A percentile compares a stretch with the other conserved stretches of the same genome.
Conservation (phyloP, 37 sponge, comb jelly and placozoan species). For the Mnemiopsis leidyi region DNA sequence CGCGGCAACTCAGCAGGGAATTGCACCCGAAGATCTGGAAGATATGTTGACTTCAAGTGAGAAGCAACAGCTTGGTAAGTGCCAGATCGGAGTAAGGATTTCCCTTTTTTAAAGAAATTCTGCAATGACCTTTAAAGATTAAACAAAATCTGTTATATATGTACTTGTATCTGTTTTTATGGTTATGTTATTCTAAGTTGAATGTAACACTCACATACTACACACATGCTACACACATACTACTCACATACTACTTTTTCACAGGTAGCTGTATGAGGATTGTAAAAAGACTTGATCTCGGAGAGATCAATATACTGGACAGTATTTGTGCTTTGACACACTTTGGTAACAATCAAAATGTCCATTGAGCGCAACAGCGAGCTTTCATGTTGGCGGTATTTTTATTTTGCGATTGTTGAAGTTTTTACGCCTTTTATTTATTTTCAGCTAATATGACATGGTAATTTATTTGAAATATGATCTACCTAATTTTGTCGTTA, state of each 20-base stretch:
- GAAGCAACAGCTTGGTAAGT: conserved; percentile 48
- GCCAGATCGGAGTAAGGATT: too few relatives aligned
- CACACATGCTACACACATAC: too few relatives aligned
- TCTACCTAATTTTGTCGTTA: too few relatives aligned
- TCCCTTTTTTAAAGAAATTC: too few relatives aligned
- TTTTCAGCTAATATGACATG: neutral
- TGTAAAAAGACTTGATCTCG: conserved; percentile 37
- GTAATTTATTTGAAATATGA: neutral
- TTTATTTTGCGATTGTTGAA: neutral
- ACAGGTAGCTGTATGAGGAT: conserved; percentile 42
- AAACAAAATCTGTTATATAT: too few relatives aligned
- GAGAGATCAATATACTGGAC: conserved; percentile 45
- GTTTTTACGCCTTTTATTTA: neutral
- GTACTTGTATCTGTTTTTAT: too few relatives aligned
- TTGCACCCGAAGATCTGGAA: conserved; percentile 18
- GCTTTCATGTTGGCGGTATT: neutral
- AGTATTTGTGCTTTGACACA: conserved; percentile 30
- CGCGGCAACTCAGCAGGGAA: conserved; percentile 22
- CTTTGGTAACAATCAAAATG: neutral
- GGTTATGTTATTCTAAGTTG: too few relatives aligned
- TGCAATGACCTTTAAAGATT: too few relatives aligned
- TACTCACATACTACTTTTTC: too few relatives aligned
- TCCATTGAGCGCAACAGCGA: neutral
- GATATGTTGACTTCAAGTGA: conserved; percentile 60
- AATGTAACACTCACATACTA: too few relatives aligned